Conservation (phyloP, 2,888 invertebrate species). For the Phortica magna region DNA sequence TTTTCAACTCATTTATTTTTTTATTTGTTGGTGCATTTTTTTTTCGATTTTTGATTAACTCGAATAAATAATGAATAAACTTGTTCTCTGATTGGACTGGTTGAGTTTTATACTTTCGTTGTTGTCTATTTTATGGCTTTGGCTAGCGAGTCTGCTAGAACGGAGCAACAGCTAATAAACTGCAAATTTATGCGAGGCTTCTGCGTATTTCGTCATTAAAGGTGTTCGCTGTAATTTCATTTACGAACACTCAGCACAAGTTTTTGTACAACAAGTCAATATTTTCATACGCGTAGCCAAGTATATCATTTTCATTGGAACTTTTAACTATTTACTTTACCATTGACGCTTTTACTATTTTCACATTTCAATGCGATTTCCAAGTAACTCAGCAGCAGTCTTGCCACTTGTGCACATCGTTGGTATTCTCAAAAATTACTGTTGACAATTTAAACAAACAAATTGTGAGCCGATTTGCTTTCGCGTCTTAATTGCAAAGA, state of each 20-base stretch:
- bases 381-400: neutral
- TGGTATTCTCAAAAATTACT: too few relatives aligned
- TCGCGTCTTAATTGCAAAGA: too few relatives aligned
- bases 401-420: too few relatives aligned
- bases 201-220: neutral
- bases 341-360: neutral
- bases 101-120: neutral
- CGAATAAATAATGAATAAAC: neutral
- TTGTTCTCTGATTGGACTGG: neutral
- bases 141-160: neutral
- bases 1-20: conserved; percentile 47
- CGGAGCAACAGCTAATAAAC: neutral
- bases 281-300: neutral
- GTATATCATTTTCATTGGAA: conserved; percentile 13
- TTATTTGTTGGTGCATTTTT: neutral
- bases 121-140: neutral
- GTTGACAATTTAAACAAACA: too few relatives aligned
- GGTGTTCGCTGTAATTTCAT: neutral
- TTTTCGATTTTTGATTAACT: neutral
- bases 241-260: neutral
- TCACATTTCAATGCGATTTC: conserved; percentile 27
- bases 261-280: neutral
- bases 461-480: too few relatives aligned
- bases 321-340: neutral
- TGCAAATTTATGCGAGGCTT: neutral